Conservation (phyloP, 2,888 invertebrate genomes). For the Eugnorisma glareosa region DNA sequence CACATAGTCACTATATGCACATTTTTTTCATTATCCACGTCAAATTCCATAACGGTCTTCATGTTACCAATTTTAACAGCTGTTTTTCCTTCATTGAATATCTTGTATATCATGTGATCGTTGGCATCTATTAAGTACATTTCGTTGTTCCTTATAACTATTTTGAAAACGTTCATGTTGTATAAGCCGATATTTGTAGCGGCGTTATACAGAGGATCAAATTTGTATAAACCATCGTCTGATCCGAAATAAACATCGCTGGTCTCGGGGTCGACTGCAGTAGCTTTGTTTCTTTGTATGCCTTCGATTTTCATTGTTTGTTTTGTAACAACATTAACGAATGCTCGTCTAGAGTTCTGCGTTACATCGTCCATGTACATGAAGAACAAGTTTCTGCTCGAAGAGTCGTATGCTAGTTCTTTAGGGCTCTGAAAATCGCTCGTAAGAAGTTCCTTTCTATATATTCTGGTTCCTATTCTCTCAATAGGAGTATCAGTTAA, state of each 20-base stretch:
- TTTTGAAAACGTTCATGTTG: conserved; percentile 84
- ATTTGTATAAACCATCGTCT: conserved; percentile 84
- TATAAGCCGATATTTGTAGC: conserved; percentile 82
- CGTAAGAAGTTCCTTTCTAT: conserved; percentile 82
- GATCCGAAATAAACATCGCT: conserved; percentile 86
- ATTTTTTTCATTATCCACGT: conserved; percentile 81
- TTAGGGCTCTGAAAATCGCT: conserved; percentile 78
- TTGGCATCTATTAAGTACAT: conserved; percentile 85
- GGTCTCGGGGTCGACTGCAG: conserved; percentile 81
- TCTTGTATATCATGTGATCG: conserved; percentile 84
- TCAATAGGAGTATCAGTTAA: conserved; percentile 80
- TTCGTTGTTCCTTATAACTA: conserved; percentile 83
- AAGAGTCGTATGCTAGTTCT: conserved; percentile 84
- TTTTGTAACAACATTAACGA: conserved; percentile 82
- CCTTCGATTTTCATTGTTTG: conserved; percentile 79
- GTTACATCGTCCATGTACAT: conserved; percentile 86
- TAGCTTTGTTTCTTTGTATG: conserved; percentile 83
- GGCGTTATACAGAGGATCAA: conserved; percentile 77
- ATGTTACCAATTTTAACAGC: conserved; percentile 76
- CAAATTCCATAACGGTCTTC: conserved; percentile 83
- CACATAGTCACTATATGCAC: conserved; percentile 84
- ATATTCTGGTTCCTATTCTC: conserved; percentile 80
- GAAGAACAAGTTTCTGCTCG: conserved; percentile 84
- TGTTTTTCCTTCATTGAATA: conserved; percentile 74
- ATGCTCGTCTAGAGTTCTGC: conserved; percentile 84